Conservation (phyloP, 2,113 vertebrate species). For the Indicator maculatus region DNA sequence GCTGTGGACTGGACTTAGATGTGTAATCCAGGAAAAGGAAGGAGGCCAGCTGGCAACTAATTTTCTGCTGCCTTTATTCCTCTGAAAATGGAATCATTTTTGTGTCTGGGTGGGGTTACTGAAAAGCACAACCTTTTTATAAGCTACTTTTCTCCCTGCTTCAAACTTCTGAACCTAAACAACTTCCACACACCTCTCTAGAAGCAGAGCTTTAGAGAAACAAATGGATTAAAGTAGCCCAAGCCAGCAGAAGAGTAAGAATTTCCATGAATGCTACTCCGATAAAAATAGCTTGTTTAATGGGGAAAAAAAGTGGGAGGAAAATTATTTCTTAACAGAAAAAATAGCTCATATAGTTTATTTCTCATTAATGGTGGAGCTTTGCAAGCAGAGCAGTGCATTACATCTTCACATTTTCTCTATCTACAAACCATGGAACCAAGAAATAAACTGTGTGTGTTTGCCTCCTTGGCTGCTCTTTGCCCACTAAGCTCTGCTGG, state of each 20-base stretch:
- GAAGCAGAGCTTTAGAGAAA: neutral
- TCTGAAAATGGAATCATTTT: slow-evolving; percentile 5
- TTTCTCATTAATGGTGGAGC: neutral
- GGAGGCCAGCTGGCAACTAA: slow-evolving; percentile 19
- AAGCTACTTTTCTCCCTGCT: neutral
- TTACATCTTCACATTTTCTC: neutral
- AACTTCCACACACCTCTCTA: neutral
- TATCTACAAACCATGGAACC: neutral
- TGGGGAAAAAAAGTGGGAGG: neutral
- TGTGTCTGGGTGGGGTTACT: neutral
- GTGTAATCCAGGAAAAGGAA: slow-evolving; percentile 19
- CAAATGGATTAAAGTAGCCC: neutral
- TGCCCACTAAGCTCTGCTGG: neutral
- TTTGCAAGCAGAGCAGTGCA: neutral
- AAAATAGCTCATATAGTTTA: neutral
- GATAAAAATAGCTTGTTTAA: slow-evolving; percentile 12
- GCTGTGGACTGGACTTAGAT: neutral
- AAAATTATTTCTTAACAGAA: neutral
- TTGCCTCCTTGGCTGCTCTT: neutral
- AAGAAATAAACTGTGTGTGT: neutral
- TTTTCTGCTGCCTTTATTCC: slow-evolving; percentile 24
- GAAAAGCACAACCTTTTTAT: neutral
- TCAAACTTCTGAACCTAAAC: neutral
- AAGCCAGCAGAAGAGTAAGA: neutral
- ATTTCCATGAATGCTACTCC: neutral